Conservation (phyloP, 2,113 vertebrate genomes). For the Pluvialis apricaria region DNA sequence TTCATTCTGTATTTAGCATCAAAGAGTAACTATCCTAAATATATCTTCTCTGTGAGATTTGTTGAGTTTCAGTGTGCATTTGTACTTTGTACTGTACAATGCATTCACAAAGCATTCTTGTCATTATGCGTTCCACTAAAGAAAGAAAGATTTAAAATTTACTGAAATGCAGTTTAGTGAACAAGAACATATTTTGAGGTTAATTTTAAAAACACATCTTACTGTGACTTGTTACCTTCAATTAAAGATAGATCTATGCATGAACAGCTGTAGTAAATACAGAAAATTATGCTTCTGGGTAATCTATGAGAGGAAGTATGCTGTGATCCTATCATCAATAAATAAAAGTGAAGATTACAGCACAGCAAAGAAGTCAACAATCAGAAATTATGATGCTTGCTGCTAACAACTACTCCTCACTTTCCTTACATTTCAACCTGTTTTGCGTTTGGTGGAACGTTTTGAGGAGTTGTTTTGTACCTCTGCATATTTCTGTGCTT, state of each 20-base stretch:
- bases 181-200: not conserved
- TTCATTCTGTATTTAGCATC: not conserved
- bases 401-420: not conserved
- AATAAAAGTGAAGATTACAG: constrained; percentile 1
- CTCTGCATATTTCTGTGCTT: not conserved
- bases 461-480: not conserved
- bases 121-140: not conserved
- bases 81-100: not conserved
- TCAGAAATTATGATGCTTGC: not conserved
- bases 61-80: not conserved
- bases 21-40: not conserved
- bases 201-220: not conserved
- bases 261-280: not conserved
- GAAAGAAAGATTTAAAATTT: not conserved
- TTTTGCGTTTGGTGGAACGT: not conserved
- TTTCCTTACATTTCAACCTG: not conserved
- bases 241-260: not conserved
- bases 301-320: constrained; percentile 7
- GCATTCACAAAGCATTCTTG: not conserved
- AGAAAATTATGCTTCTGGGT: not conserved
- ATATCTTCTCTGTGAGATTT: not conserved
- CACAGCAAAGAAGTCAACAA: not conserved
- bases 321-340: not conserved
- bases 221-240: not conserved
- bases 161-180: not conserved